phyloP scores from a whole-genome alignment of 2,888 invertebrate species.

The Ceramica pisi region DNA sequence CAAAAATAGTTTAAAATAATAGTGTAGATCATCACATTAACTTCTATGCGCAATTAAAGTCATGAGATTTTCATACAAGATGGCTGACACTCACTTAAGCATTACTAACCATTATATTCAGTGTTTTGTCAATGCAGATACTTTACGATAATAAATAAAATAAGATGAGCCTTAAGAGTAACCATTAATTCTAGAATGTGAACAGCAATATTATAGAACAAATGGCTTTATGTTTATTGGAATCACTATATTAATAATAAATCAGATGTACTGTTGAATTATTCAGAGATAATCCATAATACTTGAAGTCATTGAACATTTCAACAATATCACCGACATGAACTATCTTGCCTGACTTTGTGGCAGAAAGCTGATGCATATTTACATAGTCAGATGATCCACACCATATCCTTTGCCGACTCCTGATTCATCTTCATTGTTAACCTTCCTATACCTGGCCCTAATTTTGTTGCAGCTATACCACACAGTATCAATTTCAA shows the following conservation, averaged over 20 bases:
- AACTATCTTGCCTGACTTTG: conserved; percentile 66
- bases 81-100: conserved; percentile 53
- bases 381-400: conserved; percentile 21
- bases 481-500: background rate
- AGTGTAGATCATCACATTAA: conserved; percentile 78
- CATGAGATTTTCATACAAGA: conserved; percentile 67
- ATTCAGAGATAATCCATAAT: conserved; percentile 67
- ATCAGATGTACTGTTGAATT: conserved; percentile 70
- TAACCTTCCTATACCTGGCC: background rate
- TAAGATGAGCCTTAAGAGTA: conserved; percentile 69
- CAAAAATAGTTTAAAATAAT: conserved; percentile 87
- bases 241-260: conserved; percentile 72
- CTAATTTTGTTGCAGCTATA: background rate
- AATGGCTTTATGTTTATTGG: conserved; percentile 70
- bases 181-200: conserved; percentile 69
- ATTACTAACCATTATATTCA: conserved; percentile 54
- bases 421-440: conserved; percentile 7
- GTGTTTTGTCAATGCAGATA: conserved; percentile 68
- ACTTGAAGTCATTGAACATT: conserved; percentile 57
- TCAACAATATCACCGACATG: conserved; percentile 65
- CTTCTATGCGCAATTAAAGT: conserved; percentile 67
- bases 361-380: conserved; percentile 61
- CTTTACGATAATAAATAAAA: conserved; percentile 74
- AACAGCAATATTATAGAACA: conserved; percentile 72
- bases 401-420: conserved; percentile 1